Conservation (phyloP, 2,797 vertebrate species). For the Sebastes aleutianus region DNA sequence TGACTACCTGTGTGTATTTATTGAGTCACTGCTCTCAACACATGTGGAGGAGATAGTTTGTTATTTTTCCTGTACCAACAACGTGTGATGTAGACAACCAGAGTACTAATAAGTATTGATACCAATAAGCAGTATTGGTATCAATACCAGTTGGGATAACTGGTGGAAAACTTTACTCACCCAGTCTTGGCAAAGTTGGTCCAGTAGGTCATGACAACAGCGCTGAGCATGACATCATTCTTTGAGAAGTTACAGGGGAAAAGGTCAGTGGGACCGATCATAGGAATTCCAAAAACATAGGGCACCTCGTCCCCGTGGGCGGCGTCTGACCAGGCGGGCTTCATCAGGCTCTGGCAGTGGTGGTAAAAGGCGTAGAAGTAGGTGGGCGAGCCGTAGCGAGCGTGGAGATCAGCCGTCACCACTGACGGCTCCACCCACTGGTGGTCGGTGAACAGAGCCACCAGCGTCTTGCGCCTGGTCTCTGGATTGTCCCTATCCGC, state of each 20-base stretch:
- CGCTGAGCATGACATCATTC: constrained; percentile 98
- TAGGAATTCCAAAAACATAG: constrained; percentile 97
- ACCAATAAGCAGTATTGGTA: not conserved
- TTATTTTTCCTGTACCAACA: not conserved
- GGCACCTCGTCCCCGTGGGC: constrained; percentile 98
- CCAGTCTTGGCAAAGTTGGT: constrained; percentile 99
- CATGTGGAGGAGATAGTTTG: not conserved
- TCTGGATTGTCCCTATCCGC: constrained; percentile 97
- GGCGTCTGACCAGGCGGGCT: constrained; percentile 96
- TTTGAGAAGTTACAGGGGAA: constrained; percentile 99
- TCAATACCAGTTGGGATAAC: not conserved
- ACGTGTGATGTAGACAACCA: not conserved
- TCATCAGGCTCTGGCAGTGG: constrained; percentile 99
- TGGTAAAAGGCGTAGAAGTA: constrained; percentile 99
- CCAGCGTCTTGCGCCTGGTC: constrained; percentile 95
- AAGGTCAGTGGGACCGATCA: constrained; percentile 97
- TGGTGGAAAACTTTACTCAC: constrained; percentile 79
- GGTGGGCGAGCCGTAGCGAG: constrained; percentile 96
- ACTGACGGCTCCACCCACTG: constrained; percentile 99
- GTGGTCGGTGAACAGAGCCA: constrained; percentile 98
- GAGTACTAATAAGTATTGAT: not conserved
- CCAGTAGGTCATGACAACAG: constrained; percentile 99
- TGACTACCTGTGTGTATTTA: not conserved
- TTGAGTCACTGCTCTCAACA: not conserved
- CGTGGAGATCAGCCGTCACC: constrained; percentile 96